Evolutionary conservation across 1,140 invertebrate species (phyloP).

Genomic region (Drosophila lini): DNA sequence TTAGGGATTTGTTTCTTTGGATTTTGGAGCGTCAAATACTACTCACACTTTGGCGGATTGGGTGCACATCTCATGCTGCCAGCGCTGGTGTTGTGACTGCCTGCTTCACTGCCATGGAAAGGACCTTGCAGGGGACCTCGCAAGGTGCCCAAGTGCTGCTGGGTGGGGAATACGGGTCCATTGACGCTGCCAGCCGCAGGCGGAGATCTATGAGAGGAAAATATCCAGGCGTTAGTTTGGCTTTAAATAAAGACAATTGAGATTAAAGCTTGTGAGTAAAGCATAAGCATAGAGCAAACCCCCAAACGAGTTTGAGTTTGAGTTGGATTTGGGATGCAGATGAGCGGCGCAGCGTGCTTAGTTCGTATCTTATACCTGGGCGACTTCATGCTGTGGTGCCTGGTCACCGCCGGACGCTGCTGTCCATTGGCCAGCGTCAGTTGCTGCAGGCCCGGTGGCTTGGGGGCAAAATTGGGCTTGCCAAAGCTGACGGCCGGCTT

Average conservation of each 20-base stretch:
- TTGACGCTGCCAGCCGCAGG: conserved; percentile 64
- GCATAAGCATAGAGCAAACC: conserved; percentile 34
- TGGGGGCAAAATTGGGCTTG: conserved; percentile 84
- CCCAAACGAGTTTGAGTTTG: conserved; percentile 18
- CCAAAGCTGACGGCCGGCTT: conserved; percentile 78
- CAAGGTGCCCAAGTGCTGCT: conserved; percentile 82
- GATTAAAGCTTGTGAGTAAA: not conserved
- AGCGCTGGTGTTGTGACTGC: conserved; percentile 56
- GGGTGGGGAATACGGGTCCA: conserved; percentile 72
- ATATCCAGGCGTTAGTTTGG: not conserved
- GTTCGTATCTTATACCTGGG: conserved; percentile 75
- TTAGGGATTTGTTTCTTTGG: not conserved
- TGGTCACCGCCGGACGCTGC: conserved; percentile 73
- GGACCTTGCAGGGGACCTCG: conserved; percentile 61
- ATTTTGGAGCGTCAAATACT: not conserved
- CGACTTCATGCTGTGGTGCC: conserved; percentile 84
- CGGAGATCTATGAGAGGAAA: conserved; percentile 63
- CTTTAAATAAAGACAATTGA: not conserved
- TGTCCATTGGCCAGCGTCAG: conserved; percentile 76
- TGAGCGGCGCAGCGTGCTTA: conserved; percentile 26
- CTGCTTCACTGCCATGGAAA: conserved; percentile 53
- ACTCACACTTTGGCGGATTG: conserved; percentile 77
- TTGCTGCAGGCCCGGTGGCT: conserved; percentile 81
- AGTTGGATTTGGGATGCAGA: conserved; percentile 24
- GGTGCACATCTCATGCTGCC: conserved; percentile 71